Evolutionary conservation across 2,888 invertebrate genomes (phyloP), one percentile per base, ranked within the genome.

Genomic region (Lymantria dispar): DNA sequence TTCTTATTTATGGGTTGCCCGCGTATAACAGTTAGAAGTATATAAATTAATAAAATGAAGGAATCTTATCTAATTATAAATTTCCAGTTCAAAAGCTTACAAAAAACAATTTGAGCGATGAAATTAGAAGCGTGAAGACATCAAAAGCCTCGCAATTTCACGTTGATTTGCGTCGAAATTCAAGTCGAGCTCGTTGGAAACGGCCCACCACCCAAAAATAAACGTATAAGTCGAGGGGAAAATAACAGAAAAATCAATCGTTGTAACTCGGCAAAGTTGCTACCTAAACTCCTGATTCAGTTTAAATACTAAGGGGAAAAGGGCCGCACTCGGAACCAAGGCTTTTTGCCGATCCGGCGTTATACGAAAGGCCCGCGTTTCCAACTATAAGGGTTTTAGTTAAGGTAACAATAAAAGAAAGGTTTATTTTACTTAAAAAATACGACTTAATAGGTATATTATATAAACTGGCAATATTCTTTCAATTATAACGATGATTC

Each of bases 241-340:
- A 57, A 54, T 52, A 52, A 46, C 49, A 47, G 58, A 62, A 64
- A 64, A 66, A 67, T 67, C 66, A 66, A 68, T 68, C 68, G 68
- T 57, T 66, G 64, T 62, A 66, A 65, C 56, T 64, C 65, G 50
- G 41, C 57, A 43, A 68, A 68, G 68, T 68, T 68, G 58, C 62
- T 64, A 68, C 68, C 68, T 66, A 68, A 62, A 57, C 58, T 54
- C 43, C 59, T 48, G 48, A 54, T 46, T 58, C 62, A 48, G 62
- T 66, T 63, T 60, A 60, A 62, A 66, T 42, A 67, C 43, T 55
- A 50, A 31, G 54, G n/a, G n/a, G 12, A 63, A 65, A 66, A 56
- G 56, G 60, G 55, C 49, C 42, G 47, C 31, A 33, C 43, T 10
- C 36, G 45, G 41, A 44, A 15, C 50, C 15, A 13, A 47, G 53